Conservation (phyloP, 92 coral and sea anemone species). For the Parazoanthus atlanticus region DNA sequence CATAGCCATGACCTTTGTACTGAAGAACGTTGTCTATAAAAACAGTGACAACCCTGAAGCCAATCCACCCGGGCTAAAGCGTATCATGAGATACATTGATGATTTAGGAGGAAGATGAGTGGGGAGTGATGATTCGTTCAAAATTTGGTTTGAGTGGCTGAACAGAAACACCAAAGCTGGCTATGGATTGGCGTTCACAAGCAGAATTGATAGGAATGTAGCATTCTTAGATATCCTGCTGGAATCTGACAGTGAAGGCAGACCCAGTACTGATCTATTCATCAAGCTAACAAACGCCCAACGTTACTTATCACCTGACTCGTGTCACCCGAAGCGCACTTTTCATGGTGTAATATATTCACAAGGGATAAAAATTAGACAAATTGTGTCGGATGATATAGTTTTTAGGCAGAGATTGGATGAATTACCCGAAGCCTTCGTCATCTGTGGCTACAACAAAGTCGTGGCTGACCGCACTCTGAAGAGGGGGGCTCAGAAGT, state of each 20-base stretch:
- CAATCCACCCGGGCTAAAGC: too few species aligned
- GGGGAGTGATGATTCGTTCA: too few species aligned
- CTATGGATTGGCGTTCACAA: too few species aligned
- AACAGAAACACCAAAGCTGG: too few species aligned
- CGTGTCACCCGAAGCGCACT: slow-evolving; percentile 29
- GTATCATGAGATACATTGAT: too few species aligned
- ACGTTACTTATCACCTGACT: slow-evolving; percentile 29
- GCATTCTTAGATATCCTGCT: slow-evolving; percentile 22
- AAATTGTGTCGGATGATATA: slow-evolving; percentile 4
- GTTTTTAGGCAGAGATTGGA: not conserved
- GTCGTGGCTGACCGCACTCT: not conserved
- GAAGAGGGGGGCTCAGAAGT: slow-evolving; percentile 18
- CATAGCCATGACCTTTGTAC: too few species aligned
- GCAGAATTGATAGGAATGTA: too few species aligned
- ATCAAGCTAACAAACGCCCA: slow-evolving; percentile 19
- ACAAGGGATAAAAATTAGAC: slow-evolving; percentile 19
- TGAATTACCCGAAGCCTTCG: slow-evolving; percentile 14
- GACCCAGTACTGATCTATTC: slow-evolving; percentile 10
- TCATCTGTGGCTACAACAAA: not conserved
- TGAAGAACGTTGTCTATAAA: too few species aligned
- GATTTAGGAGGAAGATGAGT: too few species aligned
- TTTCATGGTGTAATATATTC: slow-evolving; percentile 18
- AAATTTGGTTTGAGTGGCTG: too few species aligned
- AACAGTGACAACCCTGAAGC: too few species aligned
- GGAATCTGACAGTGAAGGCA: slow-evolving; percentile 22